A percentile compares a stretch with the other conserved stretches of the same genome.
phyloP scores from a whole-genome alignment of 2,797 vertebrate species.

The Coregonus suidteri region DNA sequence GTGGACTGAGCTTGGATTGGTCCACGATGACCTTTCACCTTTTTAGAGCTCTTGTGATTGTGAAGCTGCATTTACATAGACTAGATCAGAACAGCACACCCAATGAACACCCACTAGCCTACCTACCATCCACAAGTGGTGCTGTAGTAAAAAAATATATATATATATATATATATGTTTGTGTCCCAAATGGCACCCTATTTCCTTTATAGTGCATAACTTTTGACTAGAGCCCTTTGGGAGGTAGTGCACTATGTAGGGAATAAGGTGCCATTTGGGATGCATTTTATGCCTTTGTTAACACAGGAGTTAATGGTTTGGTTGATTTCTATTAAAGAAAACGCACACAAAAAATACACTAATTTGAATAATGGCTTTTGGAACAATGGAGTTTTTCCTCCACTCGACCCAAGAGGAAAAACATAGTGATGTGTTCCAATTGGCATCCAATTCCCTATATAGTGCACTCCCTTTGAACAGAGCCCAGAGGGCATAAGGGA shows the following conservation, averaged over 20 bases:
- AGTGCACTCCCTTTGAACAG: not conserved
- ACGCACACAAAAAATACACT: conserved; percentile 57
- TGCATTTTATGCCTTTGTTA: conserved; percentile 32
- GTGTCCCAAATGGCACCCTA: not conserved
- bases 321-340: conserved; percentile 73
- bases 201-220: not conserved
- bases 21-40: conserved; percentile 64
- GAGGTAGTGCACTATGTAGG: not conserved
- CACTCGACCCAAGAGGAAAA: conserved; percentile 59
- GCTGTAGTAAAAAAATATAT: conserved; percentile 1
- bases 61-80: conserved; percentile 63
- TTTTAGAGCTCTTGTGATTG: conserved; percentile 60
- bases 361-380: conserved; percentile 82
- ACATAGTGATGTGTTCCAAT: not conserved
- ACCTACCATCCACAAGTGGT: conserved; percentile 27
- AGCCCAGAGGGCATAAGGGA: conserved; percentile 23
- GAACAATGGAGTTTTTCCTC: conserved; percentile 61
- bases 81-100: conserved; percentile 43
- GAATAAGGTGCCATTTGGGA: not conserved
- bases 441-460: not conserved
- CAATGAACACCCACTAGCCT: conserved; percentile 50
- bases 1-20: conserved; percentile 65
- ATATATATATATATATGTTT: not conserved
- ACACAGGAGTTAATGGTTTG: conserved; percentile 72
- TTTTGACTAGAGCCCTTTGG: not conserved